Percentiles rank a stretch among this genome's conserved stretches.
phyloP scores from a whole-genome alignment of 2,888 invertebrate species.

The Drosophila fulvimacula region DNA sequence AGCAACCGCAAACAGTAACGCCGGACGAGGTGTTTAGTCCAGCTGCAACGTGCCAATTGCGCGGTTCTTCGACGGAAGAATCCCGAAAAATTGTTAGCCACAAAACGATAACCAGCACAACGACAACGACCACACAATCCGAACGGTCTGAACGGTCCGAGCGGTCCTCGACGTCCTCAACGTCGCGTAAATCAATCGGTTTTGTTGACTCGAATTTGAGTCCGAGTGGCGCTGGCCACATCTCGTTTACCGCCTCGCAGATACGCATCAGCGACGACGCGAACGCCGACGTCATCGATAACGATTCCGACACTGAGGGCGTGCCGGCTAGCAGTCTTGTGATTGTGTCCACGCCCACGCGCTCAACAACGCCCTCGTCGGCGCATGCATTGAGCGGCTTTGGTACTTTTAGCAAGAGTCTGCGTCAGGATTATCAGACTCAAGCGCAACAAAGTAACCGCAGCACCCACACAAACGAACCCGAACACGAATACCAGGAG shows the following conservation, averaged over 20 bases:
- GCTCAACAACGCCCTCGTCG: slow-evolving; percentile 59
- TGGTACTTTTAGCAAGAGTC: slow-evolving; percentile 81
- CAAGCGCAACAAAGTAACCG: slow-evolving; percentile 67
- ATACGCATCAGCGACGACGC: slow-evolving; percentile 44
- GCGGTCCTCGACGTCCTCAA: slow-evolving; percentile 12
- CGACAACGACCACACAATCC: slow-evolving; percentile 51
- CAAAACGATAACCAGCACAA: slow-evolving; percentile 67
- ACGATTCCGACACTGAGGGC: slow-evolving; percentile 83
- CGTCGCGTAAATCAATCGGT: slow-evolving; percentile 62
- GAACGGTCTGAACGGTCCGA: slow-evolving; percentile 26
- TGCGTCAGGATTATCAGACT: slow-evolving; percentile 77
- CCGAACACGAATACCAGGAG: slow-evolving; percentile 80
- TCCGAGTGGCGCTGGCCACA: slow-evolving; percentile 42
- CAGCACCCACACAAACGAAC: slow-evolving; percentile 52
- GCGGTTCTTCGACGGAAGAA: slow-evolving; percentile 82
- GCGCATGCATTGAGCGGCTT: slow-evolving; percentile 63
- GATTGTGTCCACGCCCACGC: slow-evolving; percentile 75
- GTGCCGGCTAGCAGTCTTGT: slow-evolving; percentile 79
- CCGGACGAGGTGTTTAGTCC: slow-evolving; percentile 66
- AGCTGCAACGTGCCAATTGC: slow-evolving; percentile 82
- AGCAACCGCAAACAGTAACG: slow-evolving; percentile 74
- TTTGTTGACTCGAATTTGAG: slow-evolving; percentile 11
- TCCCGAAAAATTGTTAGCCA: slow-evolving; percentile 79
- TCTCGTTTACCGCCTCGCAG: slow-evolving; percentile 64
- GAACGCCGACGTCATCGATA: slow-evolving; percentile 55